phyloP scores from a whole-genome alignment of 2,113 vertebrate species.

The Oryzias curvinotus region DNA sequence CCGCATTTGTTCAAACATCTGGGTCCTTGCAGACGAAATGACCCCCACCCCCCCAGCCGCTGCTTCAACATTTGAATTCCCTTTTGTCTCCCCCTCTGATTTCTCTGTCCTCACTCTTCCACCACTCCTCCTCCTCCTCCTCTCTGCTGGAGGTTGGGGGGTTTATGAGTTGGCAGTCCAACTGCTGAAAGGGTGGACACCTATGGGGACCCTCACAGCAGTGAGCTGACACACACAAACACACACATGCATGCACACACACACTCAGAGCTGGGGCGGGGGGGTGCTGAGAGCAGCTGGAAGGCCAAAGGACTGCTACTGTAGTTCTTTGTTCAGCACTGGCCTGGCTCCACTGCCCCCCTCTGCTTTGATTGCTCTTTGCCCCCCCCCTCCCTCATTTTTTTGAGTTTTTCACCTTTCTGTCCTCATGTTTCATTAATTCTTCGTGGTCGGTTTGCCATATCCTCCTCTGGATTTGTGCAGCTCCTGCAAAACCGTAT shows the following conservation, averaged over 20 bases:
- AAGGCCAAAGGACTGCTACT: constrained; percentile 67
- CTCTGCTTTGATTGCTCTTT: background rate
- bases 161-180: constrained; percentile 62
- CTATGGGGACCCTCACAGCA: constrained; percentile 64
- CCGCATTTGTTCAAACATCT: too few relatives aligned
- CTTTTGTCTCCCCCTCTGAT: constrained; percentile 3
- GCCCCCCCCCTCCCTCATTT: constrained; percentile 10
- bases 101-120: constrained; percentile 8
- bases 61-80: background rate
- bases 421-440: background rate
- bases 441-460: background rate
- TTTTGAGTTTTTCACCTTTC: background rate
- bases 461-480: background rate
- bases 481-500: background rate
- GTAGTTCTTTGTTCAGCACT: constrained; percentile 75
- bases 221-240: constrained; percentile 25
- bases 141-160: constrained; percentile 50
- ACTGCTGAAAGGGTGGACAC: constrained; percentile 68
- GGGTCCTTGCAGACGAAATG: too few relatives aligned
- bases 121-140: constrained; percentile 1
- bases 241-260: constrained; percentile 20
- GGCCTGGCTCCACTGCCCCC: constrained; percentile 53
- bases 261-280: constrained; percentile 42
- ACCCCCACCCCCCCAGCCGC: too few relatives aligned
- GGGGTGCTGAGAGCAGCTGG: constrained; percentile 65